Evolutionary conservation across 2,888 invertebrate species (phyloP).

Genomic region (Celastrina argiolus): DNA sequence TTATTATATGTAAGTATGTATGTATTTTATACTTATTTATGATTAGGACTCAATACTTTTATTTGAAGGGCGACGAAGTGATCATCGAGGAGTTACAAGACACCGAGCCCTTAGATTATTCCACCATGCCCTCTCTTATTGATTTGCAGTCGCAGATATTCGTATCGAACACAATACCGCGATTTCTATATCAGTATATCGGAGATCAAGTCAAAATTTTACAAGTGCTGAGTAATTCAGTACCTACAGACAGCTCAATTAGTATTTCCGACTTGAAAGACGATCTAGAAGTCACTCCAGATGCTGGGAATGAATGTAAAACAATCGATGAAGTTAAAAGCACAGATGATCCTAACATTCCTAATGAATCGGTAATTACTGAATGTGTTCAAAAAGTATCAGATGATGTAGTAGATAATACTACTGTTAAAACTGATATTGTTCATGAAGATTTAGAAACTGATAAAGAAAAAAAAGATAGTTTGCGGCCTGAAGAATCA

Average conservation of each 20-base stretch:
- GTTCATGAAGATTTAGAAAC: slow-evolving; percentile 25
- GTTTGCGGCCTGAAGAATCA: slow-evolving; percentile 22
- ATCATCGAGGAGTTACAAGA: slow-evolving; percentile 73
- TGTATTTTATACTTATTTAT: slow-evolving; percentile 41
- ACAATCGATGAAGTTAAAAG: slow-evolving; percentile 12
- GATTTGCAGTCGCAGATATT: slow-evolving; percentile 56
- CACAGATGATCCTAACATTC: slow-evolving; percentile 24
- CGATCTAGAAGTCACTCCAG: slow-evolving; percentile 19
- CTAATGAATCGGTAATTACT: slow-evolving; percentile 22
- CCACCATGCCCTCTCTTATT: slow-evolving; percentile 68
- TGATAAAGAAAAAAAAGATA: slow-evolving; percentile 25
- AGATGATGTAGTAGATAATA: neutral
- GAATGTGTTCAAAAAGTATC: slow-evolving; percentile 26
- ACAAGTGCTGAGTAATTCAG: slow-evolving; percentile 63
- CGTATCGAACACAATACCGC: slow-evolving; percentile 65
- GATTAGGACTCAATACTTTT: slow-evolving; percentile 68
- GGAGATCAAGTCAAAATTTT: slow-evolving; percentile 67
- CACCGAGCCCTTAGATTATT: slow-evolving; percentile 66
- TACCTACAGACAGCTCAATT: slow-evolving; percentile 36
- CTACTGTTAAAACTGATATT: slow-evolving; percentile 24
- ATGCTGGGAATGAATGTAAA: slow-evolving; percentile 17
- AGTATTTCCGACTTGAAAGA: slow-evolving; percentile 19
- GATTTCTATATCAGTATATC: slow-evolving; percentile 67
- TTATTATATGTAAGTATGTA: slow-evolving; percentile 51
- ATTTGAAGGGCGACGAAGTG: slow-evolving; percentile 75